These are phyloP conservation scores for Cephus spinipes DNA, from an alignment of 2,888 invertebrate genomes.

Conservation along the genomic window DNA sequence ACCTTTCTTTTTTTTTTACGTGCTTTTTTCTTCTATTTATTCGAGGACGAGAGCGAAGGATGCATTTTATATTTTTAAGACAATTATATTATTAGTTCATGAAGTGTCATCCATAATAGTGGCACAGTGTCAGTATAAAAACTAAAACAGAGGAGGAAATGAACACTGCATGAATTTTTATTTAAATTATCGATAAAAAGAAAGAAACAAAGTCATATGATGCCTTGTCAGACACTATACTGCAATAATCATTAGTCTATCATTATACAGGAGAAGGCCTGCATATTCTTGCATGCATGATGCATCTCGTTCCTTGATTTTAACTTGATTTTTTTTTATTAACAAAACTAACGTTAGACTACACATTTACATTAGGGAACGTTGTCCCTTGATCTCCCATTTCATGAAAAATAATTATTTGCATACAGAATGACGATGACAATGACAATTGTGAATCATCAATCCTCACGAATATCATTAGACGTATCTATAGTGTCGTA, in stretches of 20 bases:
- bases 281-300: neutral
- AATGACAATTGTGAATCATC: neutral
- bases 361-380: neutral
- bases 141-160: neutral
- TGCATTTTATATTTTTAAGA: neutral
- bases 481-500: neutral
- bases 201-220: neutral
- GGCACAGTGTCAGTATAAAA: neutral
- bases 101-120: neutral
- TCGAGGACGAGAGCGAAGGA: constrained; percentile 9
- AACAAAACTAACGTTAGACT: neutral
- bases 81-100: neutral
- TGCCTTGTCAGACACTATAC: neutral
- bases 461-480: neutral
- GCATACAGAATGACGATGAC: neutral
- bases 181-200: neutral
- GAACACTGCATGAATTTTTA: neutral
- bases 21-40: constrained; percentile 17
- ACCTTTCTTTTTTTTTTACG: constrained; percentile 7
- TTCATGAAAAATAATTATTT: neutral
- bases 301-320: neutral
- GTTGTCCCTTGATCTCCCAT: neutral
- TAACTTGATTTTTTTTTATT: neutral
- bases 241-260: neutral
- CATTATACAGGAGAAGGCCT: neutral